Percentiles rank a stretch among this genome's conserved stretches.
phyloP scores from a whole-genome alignment of 2,888 invertebrate genomes.

The Rhingia campestris region DNA sequence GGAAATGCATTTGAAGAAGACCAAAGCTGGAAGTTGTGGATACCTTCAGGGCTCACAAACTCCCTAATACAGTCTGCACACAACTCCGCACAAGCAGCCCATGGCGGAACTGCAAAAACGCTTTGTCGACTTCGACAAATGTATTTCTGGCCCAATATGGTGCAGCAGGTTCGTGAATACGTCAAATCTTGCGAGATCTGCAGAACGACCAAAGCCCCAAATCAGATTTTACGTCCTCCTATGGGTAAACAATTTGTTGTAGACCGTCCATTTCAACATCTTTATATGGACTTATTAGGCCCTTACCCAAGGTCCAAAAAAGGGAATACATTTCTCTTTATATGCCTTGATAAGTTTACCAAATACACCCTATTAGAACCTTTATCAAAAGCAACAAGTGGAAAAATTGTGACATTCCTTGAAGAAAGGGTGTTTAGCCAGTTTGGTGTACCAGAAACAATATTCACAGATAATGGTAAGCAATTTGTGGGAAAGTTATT shows the following conservation, averaged over 20 bases:
- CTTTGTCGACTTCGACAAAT: neutral
- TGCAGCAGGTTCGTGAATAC: neutral
- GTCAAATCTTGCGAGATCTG: neutral
- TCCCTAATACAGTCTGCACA: slow-evolving; percentile 8
- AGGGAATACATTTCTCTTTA: neutral
- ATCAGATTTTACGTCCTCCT: neutral
- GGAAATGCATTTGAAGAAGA: neutral
- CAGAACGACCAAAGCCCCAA: neutral
- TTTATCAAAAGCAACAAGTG: neutral
- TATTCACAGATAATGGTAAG: slow-evolving; percentile 46
- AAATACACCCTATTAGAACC: neutral
- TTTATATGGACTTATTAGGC: slow-evolving; percentile 35
- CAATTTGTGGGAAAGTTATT: slow-evolving; percentile 26
- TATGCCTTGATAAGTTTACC: neutral
- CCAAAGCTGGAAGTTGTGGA: neutral
- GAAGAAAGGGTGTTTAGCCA: neutral
- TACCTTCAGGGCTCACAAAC: neutral
- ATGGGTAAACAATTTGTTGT: neutral
- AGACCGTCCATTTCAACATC: slow-evolving; percentile 20
- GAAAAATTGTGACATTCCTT: neutral
- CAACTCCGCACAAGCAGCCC: slow-evolving; percentile 1
- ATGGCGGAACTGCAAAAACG: neutral
- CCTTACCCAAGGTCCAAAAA: slow-evolving; percentile 25
- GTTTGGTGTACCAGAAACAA: neutral
- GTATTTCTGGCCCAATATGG: slow-evolving; percentile 16